Evolutionary conservation across 2,113 vertebrate genomes (phyloP).

Genomic region (Larimichthys crocea): DNA sequence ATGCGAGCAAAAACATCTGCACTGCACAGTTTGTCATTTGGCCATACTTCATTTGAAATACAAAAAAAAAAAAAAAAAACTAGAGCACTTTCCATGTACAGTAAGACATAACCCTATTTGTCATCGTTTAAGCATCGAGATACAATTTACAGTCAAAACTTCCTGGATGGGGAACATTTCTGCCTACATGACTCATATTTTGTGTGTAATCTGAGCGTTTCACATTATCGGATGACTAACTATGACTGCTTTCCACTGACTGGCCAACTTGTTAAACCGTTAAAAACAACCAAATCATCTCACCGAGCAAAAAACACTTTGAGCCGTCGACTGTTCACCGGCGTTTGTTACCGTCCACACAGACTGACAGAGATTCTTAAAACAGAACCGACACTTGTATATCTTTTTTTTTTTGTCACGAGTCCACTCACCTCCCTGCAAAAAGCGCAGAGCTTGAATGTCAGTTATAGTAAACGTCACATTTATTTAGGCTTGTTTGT

Average conservation of each 20-base stretch:
- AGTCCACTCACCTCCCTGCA: conserved; percentile 29
- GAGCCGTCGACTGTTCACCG: background rate
- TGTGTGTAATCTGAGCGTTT: conserved; percentile 27
- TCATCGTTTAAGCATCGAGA: conserved; percentile 25
- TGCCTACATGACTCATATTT: background rate
- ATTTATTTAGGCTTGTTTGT: conserved; percentile 41
- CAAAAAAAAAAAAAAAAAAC: conserved; percentile 57
- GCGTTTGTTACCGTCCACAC: background rate
- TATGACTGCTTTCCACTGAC: conserved; percentile 3
- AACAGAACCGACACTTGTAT: conserved; percentile 81
- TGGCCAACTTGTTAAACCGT: conserved; percentile 23
- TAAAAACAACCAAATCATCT: conserved; percentile 23
- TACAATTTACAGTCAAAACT: conserved; percentile 24
- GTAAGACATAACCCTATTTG: conserved; percentile 43
- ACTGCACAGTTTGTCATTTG: conserved; percentile 55
- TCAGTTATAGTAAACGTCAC: conserved; percentile 48
- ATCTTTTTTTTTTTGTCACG: background rate
- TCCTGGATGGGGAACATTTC: conserved; percentile 1
- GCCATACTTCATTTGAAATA: conserved; percentile 58
- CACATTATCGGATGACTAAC: conserved; percentile 36
- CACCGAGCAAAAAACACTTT: conserved; percentile 1
- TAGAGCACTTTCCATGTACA: conserved; percentile 62
- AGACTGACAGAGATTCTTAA: conserved; percentile 76
- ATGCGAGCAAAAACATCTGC: conserved; percentile 61
- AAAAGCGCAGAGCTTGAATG: conserved; percentile 44